Evolutionary conservation across 1,140 invertebrate species (phyloP).

Genomic region (Papilio polytes): DNA sequence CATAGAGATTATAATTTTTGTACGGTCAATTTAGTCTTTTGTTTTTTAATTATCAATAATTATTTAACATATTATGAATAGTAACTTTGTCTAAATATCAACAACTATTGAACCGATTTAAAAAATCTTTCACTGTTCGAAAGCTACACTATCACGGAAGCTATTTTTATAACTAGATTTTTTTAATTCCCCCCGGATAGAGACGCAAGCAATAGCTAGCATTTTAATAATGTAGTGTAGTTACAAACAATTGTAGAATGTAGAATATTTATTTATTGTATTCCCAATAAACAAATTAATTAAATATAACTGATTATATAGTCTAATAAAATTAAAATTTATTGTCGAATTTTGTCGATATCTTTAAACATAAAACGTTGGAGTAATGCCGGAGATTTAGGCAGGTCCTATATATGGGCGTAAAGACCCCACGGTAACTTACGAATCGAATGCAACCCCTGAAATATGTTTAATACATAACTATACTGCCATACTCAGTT

Average conservation of each 20-base stretch:
- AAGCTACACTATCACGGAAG: too few species aligned
- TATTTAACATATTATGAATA: not conserved
- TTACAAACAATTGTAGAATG: too few species aligned
- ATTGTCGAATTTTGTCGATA: not conserved
- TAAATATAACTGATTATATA: not conserved
- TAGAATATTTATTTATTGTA: too few species aligned
- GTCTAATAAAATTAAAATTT: slow-evolving; percentile 3
- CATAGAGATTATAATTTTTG: slow-evolving; percentile 12
- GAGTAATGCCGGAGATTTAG: not conserved
- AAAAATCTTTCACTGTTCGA: too few species aligned
- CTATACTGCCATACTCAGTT: too few species aligned
- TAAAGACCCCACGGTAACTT: not conserved
- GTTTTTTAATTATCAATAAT: not conserved
- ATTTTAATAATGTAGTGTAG: too few species aligned
- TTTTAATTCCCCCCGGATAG: too few species aligned
- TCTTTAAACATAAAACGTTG: slow-evolving; percentile 10
- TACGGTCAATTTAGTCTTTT: not conserved
- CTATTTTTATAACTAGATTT: too few species aligned
- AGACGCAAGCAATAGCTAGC: too few species aligned
- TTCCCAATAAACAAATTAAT: not conserved
- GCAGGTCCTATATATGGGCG: not conserved
- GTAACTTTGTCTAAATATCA: too few species aligned
- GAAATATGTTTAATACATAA: not conserved
- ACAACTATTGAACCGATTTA: too few species aligned
- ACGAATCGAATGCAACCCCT: not conserved